Percentiles rank a stretch among this genome's conserved stretches.
phyloP scores from a whole-genome alignment of 2,113 vertebrate genomes.

The Arenaria interpres region DNA sequence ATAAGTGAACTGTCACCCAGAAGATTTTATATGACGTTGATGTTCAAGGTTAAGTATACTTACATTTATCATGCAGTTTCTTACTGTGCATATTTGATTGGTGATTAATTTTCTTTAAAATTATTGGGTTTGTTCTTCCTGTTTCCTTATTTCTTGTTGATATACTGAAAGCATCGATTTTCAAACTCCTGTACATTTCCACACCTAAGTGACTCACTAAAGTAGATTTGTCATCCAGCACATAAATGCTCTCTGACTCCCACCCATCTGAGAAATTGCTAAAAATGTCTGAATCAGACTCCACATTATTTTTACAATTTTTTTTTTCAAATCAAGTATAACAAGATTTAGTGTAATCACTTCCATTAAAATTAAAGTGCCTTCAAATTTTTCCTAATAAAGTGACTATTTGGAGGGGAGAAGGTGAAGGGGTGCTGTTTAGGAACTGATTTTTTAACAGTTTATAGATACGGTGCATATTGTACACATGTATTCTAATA shows the following conservation, averaged over 20 bases:
- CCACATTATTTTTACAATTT: not conserved
- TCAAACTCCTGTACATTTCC: not conserved
- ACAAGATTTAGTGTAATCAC: not conserved
- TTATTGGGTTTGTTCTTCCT: not conserved
- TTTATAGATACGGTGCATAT: conserved; percentile 25
- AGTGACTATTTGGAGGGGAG: not conserved
- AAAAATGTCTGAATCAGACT: conserved; percentile 12
- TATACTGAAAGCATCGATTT: not conserved
- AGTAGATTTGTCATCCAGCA: not conserved
- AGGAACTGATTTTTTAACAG: conserved; percentile 18
- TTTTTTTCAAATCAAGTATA: not conserved
- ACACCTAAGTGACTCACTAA: conserved; percentile 6
- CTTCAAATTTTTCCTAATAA: conserved; percentile 14
- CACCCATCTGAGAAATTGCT: conserved; percentile 5
- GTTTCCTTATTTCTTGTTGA: not conserved
- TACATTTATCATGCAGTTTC: conserved; percentile 51
- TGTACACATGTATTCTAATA: conserved; percentile 45
- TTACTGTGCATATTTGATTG: conserved; percentile 49
- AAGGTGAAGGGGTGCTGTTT: not conserved
- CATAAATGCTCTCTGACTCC: not conserved
- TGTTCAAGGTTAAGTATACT: conserved; percentile 57
- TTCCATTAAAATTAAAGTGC: conserved; percentile 34
- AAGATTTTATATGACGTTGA: conserved; percentile 37
- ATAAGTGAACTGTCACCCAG: conserved; percentile 60
- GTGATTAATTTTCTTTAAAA: conserved; percentile 24